These are phyloP conservation scores for Idaea biselata DNA, from an alignment of 2,888 invertebrate genomes.

Conservation along the genomic window DNA sequence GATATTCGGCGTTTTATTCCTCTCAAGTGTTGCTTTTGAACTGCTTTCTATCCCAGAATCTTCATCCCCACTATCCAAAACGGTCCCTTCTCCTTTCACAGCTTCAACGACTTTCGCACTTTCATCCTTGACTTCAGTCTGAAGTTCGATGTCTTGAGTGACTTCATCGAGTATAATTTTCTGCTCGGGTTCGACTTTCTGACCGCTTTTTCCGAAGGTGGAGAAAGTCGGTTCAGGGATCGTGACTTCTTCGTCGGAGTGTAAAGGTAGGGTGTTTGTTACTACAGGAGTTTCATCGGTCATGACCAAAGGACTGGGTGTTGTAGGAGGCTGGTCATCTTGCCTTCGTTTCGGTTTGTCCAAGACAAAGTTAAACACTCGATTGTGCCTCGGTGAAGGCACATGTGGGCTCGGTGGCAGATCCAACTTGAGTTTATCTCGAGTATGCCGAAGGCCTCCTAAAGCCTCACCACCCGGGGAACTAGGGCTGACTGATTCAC, in stretches of 20 bases:
- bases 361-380: slow-evolving; percentile 69
- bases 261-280: slow-evolving; percentile 46
- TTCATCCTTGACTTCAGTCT: slow-evolving; percentile 41
- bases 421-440: slow-evolving; percentile 86
- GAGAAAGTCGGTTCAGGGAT: slow-evolving; percentile 78
- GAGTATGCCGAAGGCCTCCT: slow-evolving; percentile 86
- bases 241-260: slow-evolving; percentile 46
- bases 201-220: slow-evolving; percentile 78
- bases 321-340: slow-evolving; percentile 31
- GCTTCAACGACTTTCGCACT: slow-evolving; percentile 54
- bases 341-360: slow-evolving; percentile 60
- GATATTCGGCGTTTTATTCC: slow-evolving; percentile 60
- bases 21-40: slow-evolving; percentile 79
- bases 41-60: slow-evolving; percentile 85
- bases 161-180: slow-evolving; percentile 56
- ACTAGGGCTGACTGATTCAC: slow-evolving; percentile 70
- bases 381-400: slow-evolving; percentile 62
- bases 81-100: slow-evolving; percentile 80
- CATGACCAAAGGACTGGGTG: slow-evolving; percentile 61
- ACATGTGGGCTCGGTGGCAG: slow-evolving; percentile 81
- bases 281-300: slow-evolving; percentile 68
- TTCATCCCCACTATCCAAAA: slow-evolving; percentile 83
- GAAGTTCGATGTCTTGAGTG: slow-evolving; percentile 27
- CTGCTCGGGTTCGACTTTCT: slow-evolving; percentile 51
- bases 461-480: slow-evolving; percentile 72